phyloP scores from a whole-genome alignment of 2,888 invertebrate species.

The Argyresthia albistria region DNA sequence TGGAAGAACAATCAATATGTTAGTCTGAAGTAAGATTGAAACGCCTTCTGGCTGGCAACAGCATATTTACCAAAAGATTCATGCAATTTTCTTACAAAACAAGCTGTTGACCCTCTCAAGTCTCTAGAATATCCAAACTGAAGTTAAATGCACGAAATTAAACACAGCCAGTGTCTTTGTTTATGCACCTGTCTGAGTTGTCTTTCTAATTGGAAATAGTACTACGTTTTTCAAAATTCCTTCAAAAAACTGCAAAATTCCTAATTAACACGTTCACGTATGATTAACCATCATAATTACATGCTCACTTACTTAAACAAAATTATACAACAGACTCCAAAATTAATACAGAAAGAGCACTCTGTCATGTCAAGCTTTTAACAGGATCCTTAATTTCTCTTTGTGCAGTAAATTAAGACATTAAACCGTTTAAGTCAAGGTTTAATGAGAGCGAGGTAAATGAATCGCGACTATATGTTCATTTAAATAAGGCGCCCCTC shows the following conservation, averaged over 20 bases:
- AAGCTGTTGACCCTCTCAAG: too few relatives aligned
- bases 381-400: constrained; percentile 65
- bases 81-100: too few relatives aligned
- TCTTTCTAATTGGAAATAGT: too few relatives aligned
- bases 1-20: too few relatives aligned
- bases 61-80: too few relatives aligned
- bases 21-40: too few relatives aligned
- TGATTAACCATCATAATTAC: constrained; percentile 20
- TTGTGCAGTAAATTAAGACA: constrained; percentile 65
- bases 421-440: constrained; percentile 61
- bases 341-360: constrained; percentile 64
- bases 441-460: constrained; percentile 42
- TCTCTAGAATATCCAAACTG: too few relatives aligned
- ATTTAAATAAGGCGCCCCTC: constrained; percentile 8
- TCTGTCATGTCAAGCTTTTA: constrained; percentile 67
- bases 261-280: background rate
- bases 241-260: background rate
- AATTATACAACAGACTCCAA: constrained; percentile 58
- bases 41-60: too few relatives aligned
- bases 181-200: background rate
- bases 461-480: constrained; percentile 7
- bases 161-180: background rate
- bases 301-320: constrained; percentile 33
- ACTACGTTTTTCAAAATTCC: background rate
- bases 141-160: too few relatives aligned